A percentile compares a stretch with the other conserved stretches of the same genome.
phyloP scores from a whole-genome alignment of 2,888 invertebrate species.

The Terebella lapidaria region DNA sequence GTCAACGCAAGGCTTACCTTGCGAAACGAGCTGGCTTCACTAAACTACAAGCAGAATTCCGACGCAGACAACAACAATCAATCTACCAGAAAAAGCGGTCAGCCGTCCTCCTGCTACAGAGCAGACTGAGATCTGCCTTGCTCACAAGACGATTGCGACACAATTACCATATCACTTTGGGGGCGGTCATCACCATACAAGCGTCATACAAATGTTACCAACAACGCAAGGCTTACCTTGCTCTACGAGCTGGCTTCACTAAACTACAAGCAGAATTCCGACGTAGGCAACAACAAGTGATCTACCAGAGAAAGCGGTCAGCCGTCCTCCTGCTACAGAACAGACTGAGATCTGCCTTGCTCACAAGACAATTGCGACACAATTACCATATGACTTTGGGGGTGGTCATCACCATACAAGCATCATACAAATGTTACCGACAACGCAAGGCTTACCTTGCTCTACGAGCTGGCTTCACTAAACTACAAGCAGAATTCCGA shows the following conservation, averaged over 20 bases:
- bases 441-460: too few relatives aligned
- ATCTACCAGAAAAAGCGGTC: too few relatives aligned
- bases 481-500: too few relatives aligned
- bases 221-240: background rate
- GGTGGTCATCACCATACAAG: slow-evolving; percentile 3
- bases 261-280: background rate
- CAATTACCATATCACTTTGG: background rate
- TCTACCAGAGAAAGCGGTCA: background rate
- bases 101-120: slow-evolving; percentile 1
- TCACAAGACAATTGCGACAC: background rate
- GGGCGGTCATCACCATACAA: slow-evolving; percentile 3
- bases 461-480: too few relatives aligned
- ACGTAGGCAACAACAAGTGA: too few relatives aligned
- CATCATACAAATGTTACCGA: too few relatives aligned
- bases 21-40: background rate
- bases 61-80: background rate
- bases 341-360: background rate
- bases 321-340: background rate
- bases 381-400: background rate
- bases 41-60: too few relatives aligned
- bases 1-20: background rate
- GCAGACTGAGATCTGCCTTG: background rate
- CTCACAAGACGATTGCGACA: background rate
- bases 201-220: background rate
- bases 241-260: background rate